Evolutionary conservation across 2,113 vertebrate species (phyloP).

Genomic region (Corvus moneduloides): DNA sequence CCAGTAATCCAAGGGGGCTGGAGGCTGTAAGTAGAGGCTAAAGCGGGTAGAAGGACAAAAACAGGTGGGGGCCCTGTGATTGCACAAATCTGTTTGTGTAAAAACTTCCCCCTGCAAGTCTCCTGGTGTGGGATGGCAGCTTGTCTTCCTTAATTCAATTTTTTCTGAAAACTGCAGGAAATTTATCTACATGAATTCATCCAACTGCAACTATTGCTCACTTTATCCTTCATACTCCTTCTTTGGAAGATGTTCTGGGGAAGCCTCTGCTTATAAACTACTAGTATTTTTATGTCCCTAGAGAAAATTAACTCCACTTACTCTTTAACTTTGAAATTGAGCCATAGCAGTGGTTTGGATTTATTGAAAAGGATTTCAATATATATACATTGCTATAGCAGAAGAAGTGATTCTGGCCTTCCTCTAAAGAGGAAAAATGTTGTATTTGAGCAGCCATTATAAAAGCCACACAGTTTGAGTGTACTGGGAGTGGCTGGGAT

Average conservation of each 20-base stretch:
- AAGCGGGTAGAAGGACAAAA: neutral
- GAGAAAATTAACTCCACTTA: neutral
- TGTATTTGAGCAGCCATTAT: neutral
- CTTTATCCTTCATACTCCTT: neutral
- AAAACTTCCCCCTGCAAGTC: neutral
- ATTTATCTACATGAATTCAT: neutral
- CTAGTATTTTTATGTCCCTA: neutral
- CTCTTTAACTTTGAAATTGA: neutral
- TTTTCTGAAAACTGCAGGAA: neutral
- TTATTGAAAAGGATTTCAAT: neutral
- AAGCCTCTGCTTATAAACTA: neutral
- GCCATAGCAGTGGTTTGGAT: neutral
- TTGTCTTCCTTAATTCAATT: neutral
- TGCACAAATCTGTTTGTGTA: neutral
- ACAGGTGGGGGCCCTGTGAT: no score
- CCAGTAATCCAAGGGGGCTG: neutral
- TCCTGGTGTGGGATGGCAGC: neutral
- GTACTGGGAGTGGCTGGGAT: neutral
- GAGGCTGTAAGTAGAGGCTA: neutral
- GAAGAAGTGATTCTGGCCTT: neutral
- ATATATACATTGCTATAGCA: neutral
- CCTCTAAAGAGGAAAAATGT: neutral
- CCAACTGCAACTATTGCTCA: neutral
- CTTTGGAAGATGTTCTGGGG: neutral
- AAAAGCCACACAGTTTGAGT: neutral